Evolutionary conservation across 2,797 vertebrate species (phyloP).

Genomic region (Mormyrops boulengeri): DNA sequence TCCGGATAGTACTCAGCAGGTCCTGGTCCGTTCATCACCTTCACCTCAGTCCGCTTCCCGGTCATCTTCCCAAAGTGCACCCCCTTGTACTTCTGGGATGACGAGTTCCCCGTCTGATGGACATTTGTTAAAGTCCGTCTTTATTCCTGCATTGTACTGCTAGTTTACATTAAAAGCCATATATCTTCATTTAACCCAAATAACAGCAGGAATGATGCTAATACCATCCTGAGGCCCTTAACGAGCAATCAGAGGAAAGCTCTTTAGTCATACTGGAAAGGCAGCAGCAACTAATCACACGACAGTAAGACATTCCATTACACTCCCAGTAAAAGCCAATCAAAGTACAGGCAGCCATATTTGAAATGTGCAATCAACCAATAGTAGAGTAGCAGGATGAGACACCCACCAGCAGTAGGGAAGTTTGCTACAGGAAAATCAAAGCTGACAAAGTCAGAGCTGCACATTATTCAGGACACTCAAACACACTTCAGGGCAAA

Average conservation of each 20-base stretch:
- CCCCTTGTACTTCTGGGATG: slow-evolving; percentile 56
- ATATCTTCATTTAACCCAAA: slow-evolving; percentile 1
- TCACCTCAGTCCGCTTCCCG: slow-evolving; percentile 39
- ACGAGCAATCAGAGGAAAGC: not conserved
- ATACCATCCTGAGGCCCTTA: not conserved
- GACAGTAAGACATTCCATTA: not conserved
- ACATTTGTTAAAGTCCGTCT: not conserved
- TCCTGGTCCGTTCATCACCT: slow-evolving; percentile 44
- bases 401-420: not conserved
- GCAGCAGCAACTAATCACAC: not conserved
- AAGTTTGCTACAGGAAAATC: not conserved
- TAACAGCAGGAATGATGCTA: slow-evolving; percentile 9
- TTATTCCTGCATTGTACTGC: not conserved
- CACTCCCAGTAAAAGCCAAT: not conserved
- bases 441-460: not conserved
- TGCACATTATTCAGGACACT: slow-evolving; percentile 2
- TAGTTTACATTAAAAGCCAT: not conserved
- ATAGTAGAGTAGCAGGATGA: not conserved
- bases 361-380: not conserved
- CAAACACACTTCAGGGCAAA: not conserved
- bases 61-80: slow-evolving; percentile 59
- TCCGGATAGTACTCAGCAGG: slow-evolving; percentile 56
- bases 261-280: not conserved
- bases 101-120: slow-evolving; percentile 41
- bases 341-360: slow-evolving; percentile 1